Percentiles rank a stretch among this genome's conserved stretches.
Conservation (phyloP, 1,140 invertebrate genomes). For the Batillaria attramentaria region DNA sequence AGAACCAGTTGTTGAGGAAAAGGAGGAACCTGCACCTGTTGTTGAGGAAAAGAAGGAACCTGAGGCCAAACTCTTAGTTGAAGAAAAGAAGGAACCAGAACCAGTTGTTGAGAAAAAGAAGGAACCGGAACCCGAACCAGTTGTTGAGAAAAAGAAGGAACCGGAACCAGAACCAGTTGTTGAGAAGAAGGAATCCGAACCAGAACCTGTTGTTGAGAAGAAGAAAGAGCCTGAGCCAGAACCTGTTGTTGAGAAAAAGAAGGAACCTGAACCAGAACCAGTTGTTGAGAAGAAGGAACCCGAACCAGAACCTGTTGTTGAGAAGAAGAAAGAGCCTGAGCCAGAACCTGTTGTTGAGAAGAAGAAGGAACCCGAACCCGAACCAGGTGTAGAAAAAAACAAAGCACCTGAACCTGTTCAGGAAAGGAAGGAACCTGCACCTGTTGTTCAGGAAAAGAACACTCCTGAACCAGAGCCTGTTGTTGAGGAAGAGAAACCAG, state of each 20-base stretch:
- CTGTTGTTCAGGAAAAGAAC: too few relatives aligned
- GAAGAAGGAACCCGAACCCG: too few relatives aligned
- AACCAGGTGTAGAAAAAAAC: not conserved
- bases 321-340: not conserved
- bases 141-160: slow-evolving; percentile 17
- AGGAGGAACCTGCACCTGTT: too few relatives aligned
- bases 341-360: not conserved
- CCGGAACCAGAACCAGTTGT: not conserved
- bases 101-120: slow-evolving; percentile 78
- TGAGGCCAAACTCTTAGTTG: not conserved
- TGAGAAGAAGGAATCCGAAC: slow-evolving; percentile 16
- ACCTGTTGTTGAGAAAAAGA: slow-evolving; percentile 71
- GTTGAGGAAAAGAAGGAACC: slow-evolving; percentile 4
- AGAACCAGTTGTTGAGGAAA: slow-evolving; percentile 8
- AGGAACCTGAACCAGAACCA: slow-evolving; percentile 78
- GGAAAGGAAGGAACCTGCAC: not conserved
- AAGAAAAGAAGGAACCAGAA: slow-evolving; percentile 24
- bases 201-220: not conserved
- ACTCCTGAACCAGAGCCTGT: too few relatives aligned
- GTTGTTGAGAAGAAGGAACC: slow-evolving; percentile 1
- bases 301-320: not conserved
- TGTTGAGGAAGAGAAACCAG: slow-evolving; percentile 70
- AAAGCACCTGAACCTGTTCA: not conserved
- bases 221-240: not conserved
- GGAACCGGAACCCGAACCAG: slow-evolving; percentile 16